Evolutionary conservation across 2,888 invertebrate species (phyloP).

Genomic region (Cetonia aurata): DNA sequence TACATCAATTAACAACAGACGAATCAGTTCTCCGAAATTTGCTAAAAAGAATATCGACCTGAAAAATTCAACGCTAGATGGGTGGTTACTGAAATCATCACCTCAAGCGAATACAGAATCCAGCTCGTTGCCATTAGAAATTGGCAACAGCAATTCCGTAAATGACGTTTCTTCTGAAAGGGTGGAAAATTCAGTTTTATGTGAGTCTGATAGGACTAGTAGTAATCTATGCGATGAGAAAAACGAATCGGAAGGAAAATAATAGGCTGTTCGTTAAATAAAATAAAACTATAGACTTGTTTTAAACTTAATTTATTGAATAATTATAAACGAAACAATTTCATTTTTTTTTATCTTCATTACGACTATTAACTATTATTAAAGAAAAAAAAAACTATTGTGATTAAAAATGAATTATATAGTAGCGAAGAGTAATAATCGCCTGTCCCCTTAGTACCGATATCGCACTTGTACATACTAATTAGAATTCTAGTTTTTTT

Average conservation of each 20-base stretch:
- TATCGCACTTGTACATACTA: constrained; percentile 55
- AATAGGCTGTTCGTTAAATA: constrained; percentile 40
- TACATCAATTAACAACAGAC: constrained; percentile 8
- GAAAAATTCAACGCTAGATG: constrained; percentile 55
- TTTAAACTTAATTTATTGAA: constrained; percentile 39
- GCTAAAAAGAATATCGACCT: constrained; percentile 39
- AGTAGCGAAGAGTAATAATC: constrained; percentile 21
- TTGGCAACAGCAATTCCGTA: constrained; percentile 40
- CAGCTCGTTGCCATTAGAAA: constrained; percentile 8
- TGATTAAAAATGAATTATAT: constrained; percentile 45
- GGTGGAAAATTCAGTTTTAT: constrained; percentile 19
- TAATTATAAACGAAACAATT: constrained; percentile 32
- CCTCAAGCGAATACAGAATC: constrained; percentile 12
- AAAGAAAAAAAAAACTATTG: constrained; percentile 45
- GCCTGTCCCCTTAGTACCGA: constrained; percentile 5
- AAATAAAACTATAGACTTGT: constrained; percentile 26
- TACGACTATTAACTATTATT: neutral
- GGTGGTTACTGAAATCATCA: constrained; percentile 57
- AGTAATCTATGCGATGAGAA: constrained; percentile 23
- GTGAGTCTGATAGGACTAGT: constrained; percentile 39
- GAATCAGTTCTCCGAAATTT: constrained; percentile 15
- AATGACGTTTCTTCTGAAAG: constrained; percentile 13
- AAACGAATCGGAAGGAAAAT: constrained; percentile 35
- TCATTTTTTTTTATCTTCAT: constrained; percentile 25
- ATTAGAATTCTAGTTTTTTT: constrained; percentile 64